These are phyloP conservation scores for Polypterus bichir DNA, from an alignment of 2,113 vertebrate species.

Conservation along the genomic window DNA sequence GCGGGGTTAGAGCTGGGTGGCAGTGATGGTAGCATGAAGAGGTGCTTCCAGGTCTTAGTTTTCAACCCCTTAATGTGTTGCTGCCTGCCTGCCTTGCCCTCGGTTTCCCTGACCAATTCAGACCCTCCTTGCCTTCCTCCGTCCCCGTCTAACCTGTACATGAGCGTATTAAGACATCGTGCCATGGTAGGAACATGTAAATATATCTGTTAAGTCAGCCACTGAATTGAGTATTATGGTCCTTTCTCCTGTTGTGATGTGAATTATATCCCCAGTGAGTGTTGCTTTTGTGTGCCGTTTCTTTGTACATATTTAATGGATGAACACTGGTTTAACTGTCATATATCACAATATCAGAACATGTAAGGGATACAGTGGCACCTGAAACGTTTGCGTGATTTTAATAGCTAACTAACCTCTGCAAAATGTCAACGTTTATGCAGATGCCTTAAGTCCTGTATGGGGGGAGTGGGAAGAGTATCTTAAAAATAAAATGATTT, in stretches of 20 bases:
- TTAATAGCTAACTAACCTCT: constrained; percentile 50
- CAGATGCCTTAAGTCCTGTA: constrained; percentile 59
- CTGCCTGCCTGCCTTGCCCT: constrained; percentile 42
- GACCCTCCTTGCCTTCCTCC: background rate
- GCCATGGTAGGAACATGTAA: constrained; percentile 56
- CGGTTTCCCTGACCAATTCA: constrained; percentile 46
- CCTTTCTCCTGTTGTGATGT: constrained; percentile 57
- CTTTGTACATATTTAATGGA: constrained; percentile 82
- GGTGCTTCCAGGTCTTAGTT: constrained; percentile 46
- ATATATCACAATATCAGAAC: constrained; percentile 61
- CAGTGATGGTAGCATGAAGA: constrained; percentile 44
- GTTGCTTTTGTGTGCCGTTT: constrained; percentile 64
- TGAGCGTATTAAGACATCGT: constrained; percentile 42
- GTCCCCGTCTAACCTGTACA: constrained; percentile 42
- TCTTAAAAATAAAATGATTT: constrained; percentile 67
- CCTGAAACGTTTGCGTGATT: constrained; percentile 46
- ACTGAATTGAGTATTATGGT: constrained; percentile 42
- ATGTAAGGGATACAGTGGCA: constrained; percentile 51
- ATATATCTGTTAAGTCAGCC: constrained; percentile 45
- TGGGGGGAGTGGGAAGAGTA: constrained; percentile 38
- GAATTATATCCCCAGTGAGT: constrained; percentile 54
- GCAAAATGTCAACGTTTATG: constrained; percentile 45
- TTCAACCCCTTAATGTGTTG: constrained; percentile 46
- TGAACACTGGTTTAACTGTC: constrained; percentile 70
- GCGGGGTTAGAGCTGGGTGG: constrained; percentile 37